These are phyloP conservation scores for Lycopodina hypogea DNA, from an alignment of 37 sponge, comb jelly and placozoan genomes.

Conservation along the genomic window DNA sequence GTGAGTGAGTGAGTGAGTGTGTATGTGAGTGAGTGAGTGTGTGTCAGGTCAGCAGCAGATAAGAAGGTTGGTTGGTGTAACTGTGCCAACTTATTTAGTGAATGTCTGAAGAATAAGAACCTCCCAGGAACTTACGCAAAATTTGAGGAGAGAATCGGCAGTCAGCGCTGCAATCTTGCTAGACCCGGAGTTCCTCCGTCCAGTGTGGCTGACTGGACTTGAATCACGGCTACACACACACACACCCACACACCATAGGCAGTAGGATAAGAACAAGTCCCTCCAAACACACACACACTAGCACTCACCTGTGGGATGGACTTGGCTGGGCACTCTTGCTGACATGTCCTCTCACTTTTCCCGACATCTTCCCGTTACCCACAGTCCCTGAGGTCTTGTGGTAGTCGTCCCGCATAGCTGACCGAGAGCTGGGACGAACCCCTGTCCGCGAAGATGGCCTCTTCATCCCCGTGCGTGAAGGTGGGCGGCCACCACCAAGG, in stretches of 20 bases:
- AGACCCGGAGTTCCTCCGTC: background rate
- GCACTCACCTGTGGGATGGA: conserved; percentile 49
- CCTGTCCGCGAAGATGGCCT: conserved; percentile 13
- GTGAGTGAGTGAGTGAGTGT: too few relatives aligned
- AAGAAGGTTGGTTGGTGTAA: too few relatives aligned
- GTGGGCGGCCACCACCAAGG: background rate
- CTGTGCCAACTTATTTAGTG: too few relatives aligned
- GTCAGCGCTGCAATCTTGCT: conserved; percentile 27
- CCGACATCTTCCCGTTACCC: background rate
- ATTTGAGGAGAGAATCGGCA: conserved; percentile 33
- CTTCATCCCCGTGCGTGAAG: conserved; percentile 4
- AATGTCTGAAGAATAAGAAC: too few relatives aligned
- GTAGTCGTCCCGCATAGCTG: background rate
- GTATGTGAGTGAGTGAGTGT: too few relatives aligned
- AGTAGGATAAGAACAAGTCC: background rate
- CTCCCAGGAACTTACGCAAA: conserved; percentile 35
- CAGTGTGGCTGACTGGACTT: conserved; percentile 14
- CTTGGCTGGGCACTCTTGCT: conserved; percentile 49
- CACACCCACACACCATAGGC: too few relatives aligned
- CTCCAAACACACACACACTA: background rate
- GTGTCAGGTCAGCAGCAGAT: too few relatives aligned
- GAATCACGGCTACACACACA: conserved; percentile 27
- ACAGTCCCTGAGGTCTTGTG: background rate
- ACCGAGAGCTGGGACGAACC: conserved; percentile 22
- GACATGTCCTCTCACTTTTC: background rate